Percentiles rank a stretch among this genome's conserved stretches.
Conservation (phyloP, 2,797 vertebrate genomes). For the Sebastes itinus region DNA sequence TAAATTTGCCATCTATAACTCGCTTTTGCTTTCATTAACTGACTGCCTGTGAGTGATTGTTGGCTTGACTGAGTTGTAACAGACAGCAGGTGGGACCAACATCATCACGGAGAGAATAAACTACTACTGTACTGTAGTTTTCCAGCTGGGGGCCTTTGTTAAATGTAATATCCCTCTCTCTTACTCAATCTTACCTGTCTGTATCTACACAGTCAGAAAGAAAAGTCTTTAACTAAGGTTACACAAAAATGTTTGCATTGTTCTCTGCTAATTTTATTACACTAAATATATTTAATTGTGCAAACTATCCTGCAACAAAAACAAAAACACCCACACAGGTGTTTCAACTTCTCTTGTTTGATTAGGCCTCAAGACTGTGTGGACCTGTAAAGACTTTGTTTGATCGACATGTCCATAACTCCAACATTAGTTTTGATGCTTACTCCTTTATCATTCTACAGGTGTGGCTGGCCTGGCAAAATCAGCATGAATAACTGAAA, state of each 20-base stretch:
- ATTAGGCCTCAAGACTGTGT: background rate
- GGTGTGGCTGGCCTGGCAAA: background rate
- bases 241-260: background rate
- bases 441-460: background rate
- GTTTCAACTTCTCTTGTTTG: no score
- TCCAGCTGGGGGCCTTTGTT: background rate
- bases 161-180: background rate
- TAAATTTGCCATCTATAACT: background rate
- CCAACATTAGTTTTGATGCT: background rate
- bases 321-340: background rate
- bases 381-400: background rate
- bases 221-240: background rate
- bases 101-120: background rate
- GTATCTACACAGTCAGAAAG: background rate
- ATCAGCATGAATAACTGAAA: background rate
- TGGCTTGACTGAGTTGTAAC: background rate
- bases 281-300: background rate
- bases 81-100: background rate
- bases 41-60: background rate
- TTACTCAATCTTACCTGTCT: rapidly evolving
- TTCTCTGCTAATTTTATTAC: background rate
- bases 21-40: no score
- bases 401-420: background rate
- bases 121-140: background rate
- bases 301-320: background rate